Conservation (phyloP, 2,113 vertebrate genomes). For the Pogonocichla stellata region DNA sequence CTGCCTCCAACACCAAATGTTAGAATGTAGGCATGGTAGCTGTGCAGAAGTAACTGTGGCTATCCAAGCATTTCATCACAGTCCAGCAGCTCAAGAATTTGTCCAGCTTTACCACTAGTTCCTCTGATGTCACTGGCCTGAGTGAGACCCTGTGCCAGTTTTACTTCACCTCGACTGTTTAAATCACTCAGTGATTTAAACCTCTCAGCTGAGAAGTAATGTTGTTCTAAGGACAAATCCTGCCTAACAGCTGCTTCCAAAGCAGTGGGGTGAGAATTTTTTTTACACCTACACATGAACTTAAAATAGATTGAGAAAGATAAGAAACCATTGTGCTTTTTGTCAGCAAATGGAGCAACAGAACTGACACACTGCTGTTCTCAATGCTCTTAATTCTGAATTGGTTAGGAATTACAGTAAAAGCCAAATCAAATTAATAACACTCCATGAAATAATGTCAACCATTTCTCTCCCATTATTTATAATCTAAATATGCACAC, state of each 20-base stretch:
- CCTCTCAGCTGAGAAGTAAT: neutral
- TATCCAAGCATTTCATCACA: neutral
- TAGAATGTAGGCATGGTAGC: neutral
- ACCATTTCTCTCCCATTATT: conserved; percentile 36
- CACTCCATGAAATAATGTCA: conserved; percentile 28
- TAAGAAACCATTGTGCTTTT: conserved; percentile 48
- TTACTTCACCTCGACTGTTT: neutral
- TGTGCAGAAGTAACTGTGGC: neutral
- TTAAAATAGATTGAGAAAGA: conserved; percentile 60
- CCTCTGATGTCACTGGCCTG: neutral
- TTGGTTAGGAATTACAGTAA: conserved; percentile 22
- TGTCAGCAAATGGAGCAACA: neutral
- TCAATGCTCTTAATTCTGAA: neutral
- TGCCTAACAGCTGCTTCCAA: conserved; percentile 13
- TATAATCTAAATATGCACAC: conserved; percentile 67
- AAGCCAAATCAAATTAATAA: conserved; percentile 51
- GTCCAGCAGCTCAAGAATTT: neutral
- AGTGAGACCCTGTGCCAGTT: neutral
- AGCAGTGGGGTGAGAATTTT: conserved; percentile 15
- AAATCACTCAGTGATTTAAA: neutral
- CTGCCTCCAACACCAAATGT: neutral
- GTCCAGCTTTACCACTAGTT: neutral
- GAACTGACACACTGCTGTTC: conserved; percentile 17
- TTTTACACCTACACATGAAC: conserved; percentile 56
- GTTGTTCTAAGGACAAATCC: neutral